Evolutionary conservation across 2,113 vertebrate genomes (phyloP).

Genomic region (Phylloscopus whistleri): DNA sequence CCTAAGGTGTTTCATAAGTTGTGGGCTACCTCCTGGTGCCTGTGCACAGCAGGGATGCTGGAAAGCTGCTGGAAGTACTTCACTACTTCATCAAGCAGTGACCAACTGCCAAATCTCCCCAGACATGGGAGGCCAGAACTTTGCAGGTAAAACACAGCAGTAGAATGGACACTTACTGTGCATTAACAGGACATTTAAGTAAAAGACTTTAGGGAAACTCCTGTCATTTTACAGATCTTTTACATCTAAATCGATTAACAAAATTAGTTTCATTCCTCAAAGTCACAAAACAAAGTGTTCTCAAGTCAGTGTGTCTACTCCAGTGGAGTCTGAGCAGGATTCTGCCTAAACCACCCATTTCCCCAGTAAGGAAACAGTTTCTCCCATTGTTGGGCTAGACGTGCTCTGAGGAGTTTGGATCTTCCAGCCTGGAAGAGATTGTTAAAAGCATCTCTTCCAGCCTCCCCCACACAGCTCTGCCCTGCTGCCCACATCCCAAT

Average conservation of each 20-base stretch:
- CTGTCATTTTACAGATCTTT: not conserved
- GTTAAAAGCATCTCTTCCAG: not conserved
- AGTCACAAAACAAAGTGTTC: not conserved
- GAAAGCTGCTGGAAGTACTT: not conserved
- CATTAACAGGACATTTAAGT: not conserved
- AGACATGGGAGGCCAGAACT: not conserved
- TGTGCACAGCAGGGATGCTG: not conserved
- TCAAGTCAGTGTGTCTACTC: not conserved
- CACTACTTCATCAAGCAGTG: not conserved
- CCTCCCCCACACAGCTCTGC: not conserved
- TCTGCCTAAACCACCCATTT: not conserved
- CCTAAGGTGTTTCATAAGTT: constrained; percentile 39
- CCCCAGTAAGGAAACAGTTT: not conserved
- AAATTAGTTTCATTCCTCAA: not conserved
- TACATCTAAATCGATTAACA: not conserved
- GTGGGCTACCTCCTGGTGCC: not conserved
- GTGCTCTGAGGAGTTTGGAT: not conserved
- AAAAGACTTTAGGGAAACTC: not conserved
- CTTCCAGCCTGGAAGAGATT: not conserved
- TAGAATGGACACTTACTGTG: not conserved
- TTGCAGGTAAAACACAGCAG: not conserved
- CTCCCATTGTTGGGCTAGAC: not conserved
- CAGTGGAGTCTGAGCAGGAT: not conserved
- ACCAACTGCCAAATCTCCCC: not conserved
- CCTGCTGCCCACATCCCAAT: not conserved